These are phyloP conservation scores for Physocephala rufipes DNA, from an alignment of 2,888 invertebrate species.

Conservation along the genomic window DNA sequence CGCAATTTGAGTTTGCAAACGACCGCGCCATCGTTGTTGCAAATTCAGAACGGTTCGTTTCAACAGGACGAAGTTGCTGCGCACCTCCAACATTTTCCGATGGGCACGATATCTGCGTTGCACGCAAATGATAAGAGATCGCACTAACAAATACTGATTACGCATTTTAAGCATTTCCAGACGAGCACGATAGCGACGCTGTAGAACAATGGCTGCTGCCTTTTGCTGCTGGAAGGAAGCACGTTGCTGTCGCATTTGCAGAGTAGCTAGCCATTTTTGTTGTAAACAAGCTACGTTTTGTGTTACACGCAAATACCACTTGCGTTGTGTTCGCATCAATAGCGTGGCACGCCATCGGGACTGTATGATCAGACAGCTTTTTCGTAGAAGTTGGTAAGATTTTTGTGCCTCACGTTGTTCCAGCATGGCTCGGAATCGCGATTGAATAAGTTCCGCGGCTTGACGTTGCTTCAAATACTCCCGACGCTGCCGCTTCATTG, in stretches of 20 bases:
- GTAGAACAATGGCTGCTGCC: conserved; percentile 52
- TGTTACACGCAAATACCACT: conserved; percentile 43
- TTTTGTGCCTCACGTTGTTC: conserved; percentile 38
- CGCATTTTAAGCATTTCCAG: conserved; percentile 50
- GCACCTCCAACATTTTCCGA: conserved; percentile 49
- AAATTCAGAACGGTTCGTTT: conserved; percentile 51
- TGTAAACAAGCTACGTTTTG: conserved; percentile 63
- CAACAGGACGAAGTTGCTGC: conserved; percentile 49
- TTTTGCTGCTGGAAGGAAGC: conserved; percentile 50
- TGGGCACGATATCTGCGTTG: conserved; percentile 59
- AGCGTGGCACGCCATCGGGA: conserved; percentile 60
- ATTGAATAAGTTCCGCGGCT: conserved; percentile 51
- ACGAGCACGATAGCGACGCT: conserved; percentile 54
- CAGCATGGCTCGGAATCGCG: conserved; percentile 51
- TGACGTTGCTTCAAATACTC: conserved; percentile 46
- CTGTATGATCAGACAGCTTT: conserved; percentile 48
- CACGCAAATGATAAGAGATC: conserved; percentile 52
- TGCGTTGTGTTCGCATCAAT: conserved; percentile 49
- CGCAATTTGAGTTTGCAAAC: conserved; percentile 62
- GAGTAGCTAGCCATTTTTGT: conserved; percentile 62
- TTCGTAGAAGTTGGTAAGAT: conserved; percentile 46
- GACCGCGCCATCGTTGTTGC: conserved; percentile 65
- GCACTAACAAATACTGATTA: conserved; percentile 56
- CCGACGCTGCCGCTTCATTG: conserved; percentile 48
- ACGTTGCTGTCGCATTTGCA: conserved; percentile 52